Evolutionary conservation across 2,888 invertebrate genomes (phyloP).

Genomic region (Drosophila robusta): DNA sequence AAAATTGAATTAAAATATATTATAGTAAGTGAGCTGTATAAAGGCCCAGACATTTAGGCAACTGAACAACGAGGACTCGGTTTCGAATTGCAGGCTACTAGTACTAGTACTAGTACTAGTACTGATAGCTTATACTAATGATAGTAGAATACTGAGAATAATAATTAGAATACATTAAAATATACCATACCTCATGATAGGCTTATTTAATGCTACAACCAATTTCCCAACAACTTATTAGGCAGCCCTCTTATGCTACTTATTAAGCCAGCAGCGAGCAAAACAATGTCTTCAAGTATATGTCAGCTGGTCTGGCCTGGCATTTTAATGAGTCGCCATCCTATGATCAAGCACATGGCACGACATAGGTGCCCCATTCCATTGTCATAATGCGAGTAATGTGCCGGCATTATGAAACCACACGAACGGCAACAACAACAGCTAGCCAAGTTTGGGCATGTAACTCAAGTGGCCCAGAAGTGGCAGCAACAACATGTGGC

Average conservation of each 20-base stretch:
- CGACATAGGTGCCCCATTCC: conserved; percentile 21
- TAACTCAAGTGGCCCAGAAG: conserved; percentile 46
- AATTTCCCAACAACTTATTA: not conserved
- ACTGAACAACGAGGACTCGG: no score
- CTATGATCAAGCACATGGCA: conserved; percentile 48
- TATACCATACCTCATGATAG: not conserved
- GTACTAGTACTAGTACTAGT: no score
- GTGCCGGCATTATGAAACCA: conserved; percentile 64
- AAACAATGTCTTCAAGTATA: conserved; percentile 29
- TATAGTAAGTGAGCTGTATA: no score
- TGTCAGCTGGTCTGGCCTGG: conserved; percentile 50
- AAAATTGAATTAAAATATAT: no score
- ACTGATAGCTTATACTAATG: no score
- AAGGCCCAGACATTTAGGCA: no score
- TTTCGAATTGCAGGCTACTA: no score
- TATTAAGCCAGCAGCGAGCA: conserved; percentile 5
- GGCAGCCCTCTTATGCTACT: not conserved
- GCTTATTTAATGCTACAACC: not conserved
- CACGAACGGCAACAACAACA: conserved; percentile 50
- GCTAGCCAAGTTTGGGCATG: conserved; percentile 44
- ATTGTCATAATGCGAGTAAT: conserved; percentile 46
- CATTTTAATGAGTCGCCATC: conserved; percentile 51
- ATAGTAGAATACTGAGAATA: not conserved
- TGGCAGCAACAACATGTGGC: conserved; percentile 32
- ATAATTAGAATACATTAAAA: not conserved